Conservation (phyloP, 2,888 invertebrate species). For the Deilephila porcellus region DNA sequence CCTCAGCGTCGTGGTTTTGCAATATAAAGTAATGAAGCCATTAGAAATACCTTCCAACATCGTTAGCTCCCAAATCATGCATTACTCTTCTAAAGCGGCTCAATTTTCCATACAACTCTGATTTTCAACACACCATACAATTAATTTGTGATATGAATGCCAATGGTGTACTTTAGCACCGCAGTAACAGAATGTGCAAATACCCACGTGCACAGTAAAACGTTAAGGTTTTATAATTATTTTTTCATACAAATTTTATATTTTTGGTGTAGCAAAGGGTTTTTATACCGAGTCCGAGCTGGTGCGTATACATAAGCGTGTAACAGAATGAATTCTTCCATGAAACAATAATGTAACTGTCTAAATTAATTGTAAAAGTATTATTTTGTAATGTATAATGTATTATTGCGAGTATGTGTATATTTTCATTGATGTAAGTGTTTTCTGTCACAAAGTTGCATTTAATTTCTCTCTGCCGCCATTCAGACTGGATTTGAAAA, state of each 20-base stretch:
- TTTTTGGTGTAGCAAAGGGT: constrained; percentile 65
- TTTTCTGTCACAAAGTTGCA: constrained; percentile 68
- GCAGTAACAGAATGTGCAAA: constrained; percentile 55
- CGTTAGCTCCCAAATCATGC: constrained; percentile 9
- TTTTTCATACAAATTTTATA: constrained; percentile 74
- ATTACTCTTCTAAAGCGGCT: constrained; percentile 35
- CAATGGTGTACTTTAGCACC: constrained; percentile 62
- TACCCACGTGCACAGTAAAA: constrained; percentile 68
- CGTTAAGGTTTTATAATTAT: constrained; percentile 70
- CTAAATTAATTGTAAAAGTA: constrained; percentile 68
- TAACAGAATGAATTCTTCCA: constrained; percentile 67
- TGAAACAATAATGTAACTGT: constrained; percentile 64
- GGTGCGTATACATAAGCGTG: constrained; percentile 36
- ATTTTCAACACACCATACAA: constrained; percentile 53
- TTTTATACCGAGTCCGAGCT: constrained; percentile 58
- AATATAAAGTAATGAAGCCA: too few relatives aligned
- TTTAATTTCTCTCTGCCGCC: constrained; percentile 60
- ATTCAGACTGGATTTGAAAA: constrained; percentile 58
- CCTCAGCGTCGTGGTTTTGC: too few relatives aligned
- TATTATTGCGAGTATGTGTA: constrained; percentile 57
- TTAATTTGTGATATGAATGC: constrained; percentile 79
- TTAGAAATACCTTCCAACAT: background rate
- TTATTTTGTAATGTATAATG: constrained; percentile 71
- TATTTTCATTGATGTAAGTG: constrained; percentile 65
- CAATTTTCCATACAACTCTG: constrained; percentile 36